These are phyloP conservation scores for Cheilosia urbana DNA, from an alignment of 2,888 invertebrate species.

Conservation along the genomic window DNA sequence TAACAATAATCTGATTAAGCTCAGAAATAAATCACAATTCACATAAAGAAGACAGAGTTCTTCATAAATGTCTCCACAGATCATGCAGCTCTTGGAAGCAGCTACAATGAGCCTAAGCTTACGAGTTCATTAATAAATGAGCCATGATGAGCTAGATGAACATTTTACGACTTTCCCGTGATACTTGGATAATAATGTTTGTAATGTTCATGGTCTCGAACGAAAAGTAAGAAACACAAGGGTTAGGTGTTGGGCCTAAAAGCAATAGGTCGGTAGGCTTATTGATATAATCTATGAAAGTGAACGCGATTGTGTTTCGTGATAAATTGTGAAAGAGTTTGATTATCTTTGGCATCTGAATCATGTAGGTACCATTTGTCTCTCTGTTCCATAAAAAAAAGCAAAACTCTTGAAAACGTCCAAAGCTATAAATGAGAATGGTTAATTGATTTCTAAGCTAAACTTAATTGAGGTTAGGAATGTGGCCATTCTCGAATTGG, in stretches of 20 bases:
- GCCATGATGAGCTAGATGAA: not conserved
- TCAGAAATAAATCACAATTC: constrained; percentile 44
- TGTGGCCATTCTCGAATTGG: not conserved
- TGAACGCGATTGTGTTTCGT: not conserved
- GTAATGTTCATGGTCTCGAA: not conserved
- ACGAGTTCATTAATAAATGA: constrained; percentile 35
- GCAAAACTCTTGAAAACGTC: not conserved
- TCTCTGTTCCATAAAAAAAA: not conserved
- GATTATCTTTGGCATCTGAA: no score
- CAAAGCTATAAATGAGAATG: not conserved
- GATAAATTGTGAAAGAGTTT: no score
- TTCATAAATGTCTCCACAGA: not conserved
- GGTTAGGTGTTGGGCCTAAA: not conserved
- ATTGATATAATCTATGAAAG: not conserved
- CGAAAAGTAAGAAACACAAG: no score
- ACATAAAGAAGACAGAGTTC: not conserved
- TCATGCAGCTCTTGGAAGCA: not conserved
- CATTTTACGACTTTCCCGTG: not conserved
- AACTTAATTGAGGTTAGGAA: constrained; percentile 5
- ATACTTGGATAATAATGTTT: not conserved
- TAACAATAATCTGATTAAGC: constrained; percentile 52
- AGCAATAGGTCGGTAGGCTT: not conserved
- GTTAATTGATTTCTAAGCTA: not conserved
- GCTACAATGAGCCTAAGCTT: not conserved
- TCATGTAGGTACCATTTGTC: no score